phyloP scores from a whole-genome alignment of 1,140 invertebrate species.

The Euura lappo region DNA sequence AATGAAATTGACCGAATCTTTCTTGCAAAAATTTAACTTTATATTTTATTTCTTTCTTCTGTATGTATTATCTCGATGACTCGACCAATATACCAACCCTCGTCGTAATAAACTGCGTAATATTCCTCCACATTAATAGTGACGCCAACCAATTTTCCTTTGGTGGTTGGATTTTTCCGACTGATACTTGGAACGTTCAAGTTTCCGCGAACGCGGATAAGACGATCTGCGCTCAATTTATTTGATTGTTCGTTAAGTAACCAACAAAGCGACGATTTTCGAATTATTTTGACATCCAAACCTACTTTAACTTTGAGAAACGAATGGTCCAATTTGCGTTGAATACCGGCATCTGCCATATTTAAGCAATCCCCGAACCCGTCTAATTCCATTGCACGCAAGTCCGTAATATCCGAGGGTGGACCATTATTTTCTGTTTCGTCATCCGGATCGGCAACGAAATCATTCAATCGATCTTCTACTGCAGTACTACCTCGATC shows the following conservation, averaged over 20 bases:
- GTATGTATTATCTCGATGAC: background rate
- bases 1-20: background rate
- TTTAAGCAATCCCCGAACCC: background rate
- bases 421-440: constrained; percentile 1
- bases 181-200: background rate
- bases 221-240: background rate
- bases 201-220: background rate
- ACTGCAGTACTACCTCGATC: background rate
- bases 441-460: background rate
- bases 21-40: background rate
- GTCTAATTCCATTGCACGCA: background rate
- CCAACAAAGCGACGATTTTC: background rate
- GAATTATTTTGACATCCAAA: background rate
- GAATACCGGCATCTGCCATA: background rate
- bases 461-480: background rate
- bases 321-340: background rate
- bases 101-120: background rate
- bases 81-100: background rate
- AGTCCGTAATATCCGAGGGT: background rate
- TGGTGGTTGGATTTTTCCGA: background rate
- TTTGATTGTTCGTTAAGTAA: background rate
- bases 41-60: background rate
- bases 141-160: background rate
- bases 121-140: background rate
- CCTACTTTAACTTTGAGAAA: background rate